These are phyloP conservation scores for Hypomesus transpacificus DNA, from an alignment of 2,113 vertebrate species.

Conservation along the genomic window DNA sequence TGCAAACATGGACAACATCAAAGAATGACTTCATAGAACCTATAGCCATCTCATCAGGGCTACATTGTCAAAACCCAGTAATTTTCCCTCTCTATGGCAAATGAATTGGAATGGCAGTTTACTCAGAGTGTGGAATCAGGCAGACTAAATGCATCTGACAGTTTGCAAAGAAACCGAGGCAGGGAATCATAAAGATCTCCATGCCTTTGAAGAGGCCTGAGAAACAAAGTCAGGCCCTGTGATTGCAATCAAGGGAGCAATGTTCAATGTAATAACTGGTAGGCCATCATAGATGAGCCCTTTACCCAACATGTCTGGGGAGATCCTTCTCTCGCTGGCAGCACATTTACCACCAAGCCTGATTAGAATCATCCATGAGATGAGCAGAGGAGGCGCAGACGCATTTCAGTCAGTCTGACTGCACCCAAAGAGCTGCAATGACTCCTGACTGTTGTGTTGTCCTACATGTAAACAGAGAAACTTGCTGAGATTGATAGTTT, in stretches of 20 bases:
- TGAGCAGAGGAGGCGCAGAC: slow-evolving; percentile 18
- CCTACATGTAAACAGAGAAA: slow-evolving; percentile 52
- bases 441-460: slow-evolving; percentile 45
- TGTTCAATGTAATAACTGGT: slow-evolving; percentile 50
- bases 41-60: slow-evolving; percentile 40
- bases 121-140: slow-evolving; percentile 43
- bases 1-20: no score
- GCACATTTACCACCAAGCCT: slow-evolving; percentile 15
- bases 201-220: slow-evolving; percentile 15
- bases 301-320: slow-evolving; percentile 20
- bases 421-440: slow-evolving; percentile 40
- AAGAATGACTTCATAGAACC: no score
- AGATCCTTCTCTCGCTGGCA: slow-evolving; percentile 22
- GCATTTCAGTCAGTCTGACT: slow-evolving; percentile 44
- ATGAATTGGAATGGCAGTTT: slow-evolving; percentile 43
- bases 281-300: slow-evolving; percentile 28
- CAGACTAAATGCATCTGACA: slow-evolving; percentile 24
- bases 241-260: slow-evolving; percentile 62
- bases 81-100: slow-evolving; percentile 40
- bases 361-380: slow-evolving; percentile 41
- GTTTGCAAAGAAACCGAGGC: slow-evolving; percentile 11
- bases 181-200: slow-evolving; percentile 31
- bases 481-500: slow-evolving; percentile 57
- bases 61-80: slow-evolving; percentile 32
- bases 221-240: slow-evolving; percentile 48